Base-by-base conservation (phyloP, 2,113 vertebrate species). In the Tauraco erythrolophus region DNA sequence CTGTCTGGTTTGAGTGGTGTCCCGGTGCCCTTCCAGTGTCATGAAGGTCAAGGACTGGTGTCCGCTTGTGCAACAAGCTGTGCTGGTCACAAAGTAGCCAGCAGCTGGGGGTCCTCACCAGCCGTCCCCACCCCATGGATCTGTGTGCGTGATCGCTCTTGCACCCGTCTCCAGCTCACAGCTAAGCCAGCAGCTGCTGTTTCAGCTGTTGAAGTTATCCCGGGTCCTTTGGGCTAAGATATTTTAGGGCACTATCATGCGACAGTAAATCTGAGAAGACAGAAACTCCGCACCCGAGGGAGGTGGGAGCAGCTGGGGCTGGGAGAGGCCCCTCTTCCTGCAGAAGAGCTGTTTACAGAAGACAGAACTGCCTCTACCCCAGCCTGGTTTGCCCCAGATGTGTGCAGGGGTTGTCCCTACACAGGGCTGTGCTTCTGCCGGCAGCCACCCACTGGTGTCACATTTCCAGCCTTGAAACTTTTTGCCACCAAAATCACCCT, bases 131-230 rank as follows among this genome's bases (percentile, higher is more conserved):
- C 12, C 31, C 65, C n/a, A 2, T 3, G 21, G 19, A 15, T 21
- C 64, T 39, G 15, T 0, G 1, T 50, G 50, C 46, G 62, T 31
- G 58, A n/a, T 31, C 0, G 1, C 13, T 53, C 54, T 33, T 3
- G 1, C 0, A 4, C 66, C 70, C 66, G 14, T 39, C 25, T 82
- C 57, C 66, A 66, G 60, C 68, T 69, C 71, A 15, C 46, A 54
- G 86, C 81, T 82, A 84, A 91, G 93, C 84, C 87, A 91, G 77
- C 94, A 95, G 84, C 94, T 91, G 94, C 87, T 56, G 1, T n/a
- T 58, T 96, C 96, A 96, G 91, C 94, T 95, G 93, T 43, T 78
- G 79, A 48, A 95, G 31, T 57, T 77, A 89, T 66, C 41, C 93
- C 1, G 0, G 33, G 21, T 65, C 89, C 77, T 91, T 87, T 75